Evolutionary conservation across 2,888 invertebrate species (phyloP), one percentile per base, ranked within the genome.

Genomic region (Tinea semifulvella): DNA sequence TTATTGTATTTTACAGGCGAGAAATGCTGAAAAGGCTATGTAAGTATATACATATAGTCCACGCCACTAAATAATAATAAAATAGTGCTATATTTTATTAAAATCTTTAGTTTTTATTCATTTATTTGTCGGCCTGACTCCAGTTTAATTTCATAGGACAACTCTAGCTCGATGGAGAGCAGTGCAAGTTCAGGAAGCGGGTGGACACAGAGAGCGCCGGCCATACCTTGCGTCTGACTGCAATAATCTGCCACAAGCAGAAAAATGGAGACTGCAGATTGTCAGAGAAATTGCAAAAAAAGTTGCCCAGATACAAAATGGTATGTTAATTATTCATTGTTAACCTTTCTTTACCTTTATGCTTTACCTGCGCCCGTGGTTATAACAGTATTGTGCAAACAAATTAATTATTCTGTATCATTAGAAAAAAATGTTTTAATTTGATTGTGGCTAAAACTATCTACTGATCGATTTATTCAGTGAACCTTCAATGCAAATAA

Each of bases 271-370:
- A 50, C 84, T 96, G 69, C 98, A 99, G 68, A 96, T 99, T 48
- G 94, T 99, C 46, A 84, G 97, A 46, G 99, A 99, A 75, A 92
- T 99, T 31, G 96, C 98, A 0, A 94, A 96, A 63, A 99, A 99
- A 83, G 98, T 99, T 0, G 94, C 98, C 1, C 96, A 98, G 72
- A 99, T 99, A 65, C 99, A 99, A 68, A 98, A 98, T 76, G 96
- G 91, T 90, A 56, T 51, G 58, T 50, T 43, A 25, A 14, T 22
- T 22, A 7, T 22, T 7, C 8, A 22, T 7, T 22, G 8, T 22
- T 22, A 7, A 22, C 8, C n/a, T n/a, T n/a, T n/a, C n/a, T n/a
- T n/a, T n/a, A n/a, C n/a, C n/a, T n/a, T n/a, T n/a, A n/a, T n/a
- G n/a, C n/a, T n/a, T n/a, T n/a, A n/a, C n/a, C n/a, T n/a, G n/a